Percentiles rank a stretch among this genome's conserved stretches.
phyloP scores from a whole-genome alignment of 2,113 vertebrate genomes.

The Aphelocoma coerulescens region DNA sequence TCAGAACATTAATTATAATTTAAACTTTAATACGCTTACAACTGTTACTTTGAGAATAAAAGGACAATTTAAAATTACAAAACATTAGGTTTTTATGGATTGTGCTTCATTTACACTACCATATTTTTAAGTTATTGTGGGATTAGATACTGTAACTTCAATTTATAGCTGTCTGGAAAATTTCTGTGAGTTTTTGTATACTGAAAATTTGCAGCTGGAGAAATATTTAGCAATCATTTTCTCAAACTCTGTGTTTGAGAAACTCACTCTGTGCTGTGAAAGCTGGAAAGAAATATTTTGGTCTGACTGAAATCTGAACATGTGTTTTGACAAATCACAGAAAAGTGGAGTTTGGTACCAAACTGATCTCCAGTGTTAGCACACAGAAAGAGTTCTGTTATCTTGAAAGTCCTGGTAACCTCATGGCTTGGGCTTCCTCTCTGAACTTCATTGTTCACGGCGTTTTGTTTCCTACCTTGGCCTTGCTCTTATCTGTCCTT shows the following conservation, averaged over 20 bases:
- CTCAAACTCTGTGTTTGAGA: background rate
- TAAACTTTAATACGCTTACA: background rate
- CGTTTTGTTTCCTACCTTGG: background rate
- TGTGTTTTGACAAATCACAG: background rate
- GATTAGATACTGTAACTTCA: background rate
- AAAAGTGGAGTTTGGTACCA: background rate
- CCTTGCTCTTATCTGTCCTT: background rate
- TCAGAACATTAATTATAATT: slow-evolving; percentile 32
- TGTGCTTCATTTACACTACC: background rate
- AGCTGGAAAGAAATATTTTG: background rate
- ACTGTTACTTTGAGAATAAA: background rate
- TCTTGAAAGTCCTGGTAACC: background rate
- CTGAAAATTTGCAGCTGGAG: background rate
- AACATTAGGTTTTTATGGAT: background rate
- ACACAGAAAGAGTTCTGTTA: background rate
- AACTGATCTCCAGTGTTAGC: rapidly evolving
- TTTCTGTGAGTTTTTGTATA: background rate
- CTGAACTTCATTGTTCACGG: background rate
- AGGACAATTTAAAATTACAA: background rate
- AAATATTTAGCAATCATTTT: background rate
- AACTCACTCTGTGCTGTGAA: background rate
- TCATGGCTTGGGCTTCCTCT: background rate
- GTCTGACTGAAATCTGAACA: background rate
- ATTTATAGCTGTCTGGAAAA: background rate
- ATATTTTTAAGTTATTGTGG: background rate